Evolutionary conservation across 2,888 invertebrate species (phyloP), one percentile per base, ranked within the genome.

Genomic region (Lasioglossum villosulum): DNA sequence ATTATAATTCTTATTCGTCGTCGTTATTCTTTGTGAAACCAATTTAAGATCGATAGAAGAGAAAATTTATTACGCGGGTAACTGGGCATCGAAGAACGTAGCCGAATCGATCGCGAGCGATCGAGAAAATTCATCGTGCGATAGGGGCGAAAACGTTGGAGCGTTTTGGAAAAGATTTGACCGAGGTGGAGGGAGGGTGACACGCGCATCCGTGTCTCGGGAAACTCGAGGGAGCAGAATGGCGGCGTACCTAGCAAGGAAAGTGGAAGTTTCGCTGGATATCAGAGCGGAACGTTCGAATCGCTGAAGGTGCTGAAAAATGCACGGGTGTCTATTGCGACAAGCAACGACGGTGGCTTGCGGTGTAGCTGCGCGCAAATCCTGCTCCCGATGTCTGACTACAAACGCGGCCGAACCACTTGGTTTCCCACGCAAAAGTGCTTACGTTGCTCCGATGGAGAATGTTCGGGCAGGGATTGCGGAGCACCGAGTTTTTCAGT

Each of bases 351-450:
- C 66, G 77, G 86, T 78, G 82, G 88, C 71, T 86, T 85, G 86
- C 87, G 82, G 86, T 84, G 80, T 82, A 83, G 78, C 80, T 77
- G 86, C 76, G 78, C 82, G 83, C 83, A 78, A 84, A 89, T 86
- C 83, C 85, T 77, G 72, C 83, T 73, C 78, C 73, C 86, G 87
- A 88, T 91, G 90, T 88, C 92, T 90, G 90, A 82, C 86, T 90
- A 91, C 90, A 91, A 90, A 89, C 87, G 87, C 86, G 89, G 88
- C 80, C 88, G 79, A 88, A 92, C 91, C 91, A 92, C 91, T 91
- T 88, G 84, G 86, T 86, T 93, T 93, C 91, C 88, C 92, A 90
- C 91, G 91, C 90, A 91, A 92, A 94, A 94, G 91, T 93, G 93
- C 93, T 93, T 92, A 91, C 93, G 92, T 88, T 91, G 92, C 92